phyloP scores from a whole-genome alignment of 2,888 invertebrate species.

The Subacronicta megacephala region DNA sequence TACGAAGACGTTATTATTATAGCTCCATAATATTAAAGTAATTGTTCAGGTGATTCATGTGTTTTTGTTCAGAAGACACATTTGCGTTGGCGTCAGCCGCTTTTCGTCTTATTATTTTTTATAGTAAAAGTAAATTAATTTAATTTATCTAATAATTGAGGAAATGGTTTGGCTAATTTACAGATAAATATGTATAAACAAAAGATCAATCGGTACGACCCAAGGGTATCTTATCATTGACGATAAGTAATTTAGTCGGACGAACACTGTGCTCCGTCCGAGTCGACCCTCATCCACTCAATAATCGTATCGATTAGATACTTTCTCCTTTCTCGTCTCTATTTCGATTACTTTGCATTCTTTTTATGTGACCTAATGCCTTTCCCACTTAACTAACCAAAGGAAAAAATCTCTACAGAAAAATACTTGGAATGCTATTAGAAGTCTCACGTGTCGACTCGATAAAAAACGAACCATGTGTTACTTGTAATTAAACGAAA shows the following conservation, averaged over 20 bases:
- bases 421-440: slow-evolving; percentile 18
- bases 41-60: slow-evolving; percentile 45
- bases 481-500: slow-evolving; percentile 42
- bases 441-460: slow-evolving; percentile 33
- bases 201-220: slow-evolving; percentile 58
- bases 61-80: slow-evolving; percentile 19
- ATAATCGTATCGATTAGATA: slow-evolving; percentile 80
- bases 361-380: slow-evolving; percentile 56
- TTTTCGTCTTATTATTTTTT: slow-evolving; percentile 20
- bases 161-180: slow-evolving; percentile 20
- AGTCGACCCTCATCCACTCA: slow-evolving; percentile 72
- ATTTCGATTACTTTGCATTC: slow-evolving; percentile 57
- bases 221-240: slow-evolving; percentile 71
- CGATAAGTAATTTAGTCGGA: slow-evolving; percentile 68
- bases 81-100: slow-evolving; percentile 41
- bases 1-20: slow-evolving; percentile 44
- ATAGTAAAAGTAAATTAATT: slow-evolving; percentile 12
- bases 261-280: slow-evolving; percentile 66
- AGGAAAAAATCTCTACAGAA: slow-evolving; percentile 31
- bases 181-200: slow-evolving; percentile 53
- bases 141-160: slow-evolving; percentile 9
- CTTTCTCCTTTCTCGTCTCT: slow-evolving; percentile 66
- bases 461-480: slow-evolving; percentile 47
- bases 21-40: slow-evolving; percentile 40
- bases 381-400: slow-evolving; percentile 39